Evolutionary conservation across 2,113 vertebrate species (phyloP), one percentile per base, ranked within the genome.

Genomic region (Ceratotherium simum): DNA sequence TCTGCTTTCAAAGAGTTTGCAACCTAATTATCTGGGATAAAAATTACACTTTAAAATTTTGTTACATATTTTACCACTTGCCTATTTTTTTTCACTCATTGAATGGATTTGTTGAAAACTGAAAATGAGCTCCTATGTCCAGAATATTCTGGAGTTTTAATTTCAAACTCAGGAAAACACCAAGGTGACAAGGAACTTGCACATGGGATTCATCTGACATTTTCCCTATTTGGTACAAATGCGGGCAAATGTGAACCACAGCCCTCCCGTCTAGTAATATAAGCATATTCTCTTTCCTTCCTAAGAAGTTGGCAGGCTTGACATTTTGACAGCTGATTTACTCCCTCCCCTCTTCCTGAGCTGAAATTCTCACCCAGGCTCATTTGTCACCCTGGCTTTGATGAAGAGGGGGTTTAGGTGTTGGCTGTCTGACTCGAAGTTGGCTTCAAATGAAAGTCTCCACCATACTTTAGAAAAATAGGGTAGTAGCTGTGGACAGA

Each of bases 281-380:
- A 97, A 97, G 90, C 84, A 90, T 84, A 69, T 97, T 92, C 64
- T 96, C 31, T 76, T 96, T 79, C 56, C 98, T 98, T 97, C 87
- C 95, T 98, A 94, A 96, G 76, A 84, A 98, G 95, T 97, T 42
- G 72, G 91, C 88, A 95, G 91, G 5, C 82, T 80, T 94, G 95
- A 73, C 97, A 93, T 97, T 98, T 98, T 98, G 98, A 97, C 95
- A 97, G 85, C 31, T 94, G 95, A 95, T 3, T 51, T 39, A 46
- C 92, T 90, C 29, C 36, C 25, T 82, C 51, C 64, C 70, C 11
- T 72, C 60, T 65, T 58, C 75, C 21, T 42, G 64, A 96, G 82
- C 94, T 97, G 81, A 97, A 98, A 96, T 98, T 91, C 84, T 98
- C 91, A 12, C 5, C 65, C n/a, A 20, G 17, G 1, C 8, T 94